phyloP scores from a whole-genome alignment of 2,888 invertebrate genomes.

The Saturnia pavonia region DNA sequence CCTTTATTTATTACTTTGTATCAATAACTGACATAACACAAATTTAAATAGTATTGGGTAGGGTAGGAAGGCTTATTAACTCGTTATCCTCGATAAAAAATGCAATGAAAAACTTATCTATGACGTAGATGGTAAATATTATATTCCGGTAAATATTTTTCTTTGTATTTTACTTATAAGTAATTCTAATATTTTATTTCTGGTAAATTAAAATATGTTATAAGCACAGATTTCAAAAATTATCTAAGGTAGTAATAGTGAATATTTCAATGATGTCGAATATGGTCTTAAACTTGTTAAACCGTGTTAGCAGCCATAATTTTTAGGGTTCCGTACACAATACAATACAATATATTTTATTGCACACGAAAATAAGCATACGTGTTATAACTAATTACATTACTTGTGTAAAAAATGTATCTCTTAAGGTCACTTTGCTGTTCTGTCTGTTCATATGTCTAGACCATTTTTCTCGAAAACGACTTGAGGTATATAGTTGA shows the following conservation, averaged over 20 bases:
- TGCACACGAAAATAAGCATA: too few species aligned
- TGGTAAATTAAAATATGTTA: neutral
- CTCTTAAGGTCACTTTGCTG: too few species aligned
- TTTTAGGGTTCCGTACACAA: too few species aligned
- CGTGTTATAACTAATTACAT: too few species aligned
- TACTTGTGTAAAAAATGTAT: too few species aligned
- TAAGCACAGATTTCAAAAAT: neutral
- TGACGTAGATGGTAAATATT: neutral
- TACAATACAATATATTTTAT: too few species aligned
- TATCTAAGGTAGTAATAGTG: neutral
- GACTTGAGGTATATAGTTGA: too few species aligned
- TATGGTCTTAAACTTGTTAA: neutral
- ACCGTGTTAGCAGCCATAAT: too few species aligned
- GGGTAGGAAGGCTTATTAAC: conserved; percentile 49
- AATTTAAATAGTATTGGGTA: conserved; percentile 31
- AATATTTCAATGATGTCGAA: neutral
- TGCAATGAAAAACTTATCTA: conserved; percentile 38
- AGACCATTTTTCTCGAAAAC: too few species aligned
- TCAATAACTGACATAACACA: conserved; percentile 30
- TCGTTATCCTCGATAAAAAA: conserved; percentile 54
- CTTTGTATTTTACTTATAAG: neutral
- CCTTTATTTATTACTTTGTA: conserved; percentile 23
- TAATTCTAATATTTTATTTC: neutral
- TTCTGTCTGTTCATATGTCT: too few species aligned
- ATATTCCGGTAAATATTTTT: neutral